These are phyloP conservation scores for Crotalus helleri DNA, from an alignment of 2,113 vertebrate species.

Conservation along the genomic window DNA sequence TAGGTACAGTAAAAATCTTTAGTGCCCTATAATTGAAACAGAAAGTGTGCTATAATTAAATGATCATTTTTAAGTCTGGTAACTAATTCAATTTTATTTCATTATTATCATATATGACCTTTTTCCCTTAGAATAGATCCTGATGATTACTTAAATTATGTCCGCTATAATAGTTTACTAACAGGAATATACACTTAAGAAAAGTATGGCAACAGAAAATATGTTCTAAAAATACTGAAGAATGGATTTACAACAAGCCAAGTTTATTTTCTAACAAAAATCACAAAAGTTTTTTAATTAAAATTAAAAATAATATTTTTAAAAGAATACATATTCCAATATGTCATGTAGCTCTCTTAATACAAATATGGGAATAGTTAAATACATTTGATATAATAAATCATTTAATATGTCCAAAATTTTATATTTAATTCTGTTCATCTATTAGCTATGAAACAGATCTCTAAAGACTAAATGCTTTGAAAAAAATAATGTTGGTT, in stretches of 20 bases:
- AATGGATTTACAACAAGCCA: neutral
- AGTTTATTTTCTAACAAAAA: neutral
- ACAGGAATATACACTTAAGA: slow-evolving; percentile 49
- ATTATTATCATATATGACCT: slow-evolving; percentile 38
- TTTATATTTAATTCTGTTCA: neutral
- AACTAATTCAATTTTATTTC: slow-evolving; percentile 48
- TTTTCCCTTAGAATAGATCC: slow-evolving; percentile 39
- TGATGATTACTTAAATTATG: slow-evolving; percentile 37
- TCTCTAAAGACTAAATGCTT: neutral
- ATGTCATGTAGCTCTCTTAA: neutral
- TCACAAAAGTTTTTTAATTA: neutral
- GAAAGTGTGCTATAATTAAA: slow-evolving; percentile 27
- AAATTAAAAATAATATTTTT: neutral
- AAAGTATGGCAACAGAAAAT: slow-evolving; percentile 31
- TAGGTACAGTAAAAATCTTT: slow-evolving; percentile 35
- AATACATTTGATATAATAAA: neutral
- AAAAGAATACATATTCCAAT: neutral
- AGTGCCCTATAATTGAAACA: slow-evolving; percentile 31
- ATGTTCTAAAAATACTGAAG: slow-evolving; percentile 32
- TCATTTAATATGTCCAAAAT: neutral
- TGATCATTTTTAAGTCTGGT: slow-evolving; percentile 14
- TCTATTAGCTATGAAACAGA: neutral
- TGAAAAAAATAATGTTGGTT: neutral
- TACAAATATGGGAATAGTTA: neutral
- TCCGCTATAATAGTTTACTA: slow-evolving; percentile 50